Evolutionary conservation across 2,888 invertebrate species (phyloP), one percentile per base, ranked within the genome.

Genomic region (Chrysolina oricalcia): DNA sequence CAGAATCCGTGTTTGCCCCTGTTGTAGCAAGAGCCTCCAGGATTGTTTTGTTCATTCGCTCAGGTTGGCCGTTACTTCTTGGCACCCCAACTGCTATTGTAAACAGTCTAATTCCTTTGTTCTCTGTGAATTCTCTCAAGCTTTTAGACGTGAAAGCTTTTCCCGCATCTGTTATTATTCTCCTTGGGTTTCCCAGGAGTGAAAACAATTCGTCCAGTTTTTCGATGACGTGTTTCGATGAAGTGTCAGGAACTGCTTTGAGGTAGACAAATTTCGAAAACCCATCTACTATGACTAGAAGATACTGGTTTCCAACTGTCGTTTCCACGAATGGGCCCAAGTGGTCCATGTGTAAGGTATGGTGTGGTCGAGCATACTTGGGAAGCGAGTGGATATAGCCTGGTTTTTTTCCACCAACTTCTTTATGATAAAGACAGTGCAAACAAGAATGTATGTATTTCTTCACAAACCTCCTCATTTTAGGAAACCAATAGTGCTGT

Each of bases 51-150:
- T 80, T 81, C 9, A 81, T 74, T 50, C 84, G 72, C 59, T 77
- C 87, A 1, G 83, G 84, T 63, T 86, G 87, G 0, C 86, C 87
- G 67, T 88, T 85, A 83, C 86, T 17, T 85, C 86, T 70, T 3
- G 81, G 70, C 70, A 80, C 67, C 10, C 78, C 80, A 10, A 81
- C 81, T 17, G 56, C n/a, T 78, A 78, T 53, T 59, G 76, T 9
- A 35, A 81, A 70, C 40, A 84, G 83, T 21, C 81, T 81, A 23
- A 86, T 83, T 5, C 81, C 81, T 62, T 82, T 80, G 15, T 83
- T 81, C 6, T 72, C 56, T 69, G 85, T 87, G 74, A 84, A 87
- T 6, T 78, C 72, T 71, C 81, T 71, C 70, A 89, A 89, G 1
- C 70, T 63, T 17, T 81, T 68, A 13, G 63, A 43, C 27, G 65